Base-by-base conservation (phyloP, 2,888 invertebrate species). In the Caenorhabditis wallacei region DNA sequence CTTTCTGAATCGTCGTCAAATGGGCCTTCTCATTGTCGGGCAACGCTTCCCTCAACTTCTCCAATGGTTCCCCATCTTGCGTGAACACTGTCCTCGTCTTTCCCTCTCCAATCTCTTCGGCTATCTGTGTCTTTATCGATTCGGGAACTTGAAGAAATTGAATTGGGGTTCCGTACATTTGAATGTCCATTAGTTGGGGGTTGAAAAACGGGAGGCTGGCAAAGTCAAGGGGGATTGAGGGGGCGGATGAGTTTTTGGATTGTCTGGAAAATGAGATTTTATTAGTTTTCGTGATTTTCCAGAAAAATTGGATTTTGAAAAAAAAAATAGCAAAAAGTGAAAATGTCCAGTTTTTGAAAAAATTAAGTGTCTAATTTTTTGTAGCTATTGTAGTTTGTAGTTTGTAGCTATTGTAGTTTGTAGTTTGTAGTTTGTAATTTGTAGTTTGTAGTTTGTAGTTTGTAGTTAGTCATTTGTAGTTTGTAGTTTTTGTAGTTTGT, bases 121-220 rank as follows among this genome's bases (percentile, higher is more conserved):
- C 53, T 43, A 92, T 92, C 69, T 85, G 92, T 85, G 75, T 92
- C 92, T 88, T 92, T 86, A 92, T 93, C 88, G 91, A 92, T 90
- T 91, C 92, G 90, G 94, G 94, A 82, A 94, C 94, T 90, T 95
- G 95, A 93, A 95, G 94, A 92, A 94, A 92, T 90, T 93, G 92
- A 86, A 94, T 92, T 59, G 94, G 93, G 78, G 93, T 94, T 71
- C 94, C 93, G 61, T 91, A 87, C 61, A 93, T 90, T 81, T 92
- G 91, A 40, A 93, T 93, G 88, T 93, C 93, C 84, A 92, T 93
- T 37, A 93, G n/a, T 2, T 30, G 30, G 4, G 80, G 71, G 48
- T 76, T 78, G 18, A 89, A 78, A 57, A 86, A 86, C 4, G 86
- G 84, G 11, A 86, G 76, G 1, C 18, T 70, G 43, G 78, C 59